phyloP scores from a whole-genome alignment of 1,140 invertebrate genomes.

The Lepidurus packardi region DNA sequence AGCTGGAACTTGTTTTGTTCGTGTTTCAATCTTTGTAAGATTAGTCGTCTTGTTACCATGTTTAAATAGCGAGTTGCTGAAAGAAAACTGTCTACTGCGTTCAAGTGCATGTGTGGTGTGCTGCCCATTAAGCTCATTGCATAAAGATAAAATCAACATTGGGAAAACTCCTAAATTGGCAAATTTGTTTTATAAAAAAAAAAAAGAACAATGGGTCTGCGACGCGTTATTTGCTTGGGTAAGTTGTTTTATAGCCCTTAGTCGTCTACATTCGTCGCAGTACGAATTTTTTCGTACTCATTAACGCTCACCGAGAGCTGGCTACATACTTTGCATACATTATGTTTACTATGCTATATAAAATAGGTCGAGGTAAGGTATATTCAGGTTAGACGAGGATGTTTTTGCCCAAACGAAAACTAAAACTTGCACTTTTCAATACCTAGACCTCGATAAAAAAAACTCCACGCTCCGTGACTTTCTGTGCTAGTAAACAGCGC shows the following conservation, averaged over 20 bases:
- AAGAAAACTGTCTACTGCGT: background rate
- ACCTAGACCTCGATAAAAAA: too few species aligned
- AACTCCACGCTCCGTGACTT: background rate
- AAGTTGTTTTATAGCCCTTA: background rate
- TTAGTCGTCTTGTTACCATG: background rate
- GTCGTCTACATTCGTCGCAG: background rate
- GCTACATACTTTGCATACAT: too few species aligned
- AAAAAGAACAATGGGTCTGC: background rate
- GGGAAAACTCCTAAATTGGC: background rate
- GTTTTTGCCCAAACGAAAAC: too few species aligned
- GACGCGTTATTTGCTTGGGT: background rate
- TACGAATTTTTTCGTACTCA: constrained; percentile 8
- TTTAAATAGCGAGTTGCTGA: background rate
- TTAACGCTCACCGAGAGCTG: background rate
- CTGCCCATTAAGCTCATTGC: too few species aligned
- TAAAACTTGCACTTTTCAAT: background rate
- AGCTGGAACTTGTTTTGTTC: background rate
- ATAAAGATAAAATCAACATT: too few species aligned
- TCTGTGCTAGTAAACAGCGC: background rate
- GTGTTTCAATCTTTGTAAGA: background rate
- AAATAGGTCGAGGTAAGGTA: too few species aligned
- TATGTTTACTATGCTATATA: too few species aligned
- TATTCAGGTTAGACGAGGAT: too few species aligned
- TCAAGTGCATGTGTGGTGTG: too few species aligned
- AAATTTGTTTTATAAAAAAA: background rate